These are phyloP conservation scores for Balaenoptera acutorostrata DNA, from an alignment of 2,113 vertebrate species.

Conservation along the genomic window DNA sequence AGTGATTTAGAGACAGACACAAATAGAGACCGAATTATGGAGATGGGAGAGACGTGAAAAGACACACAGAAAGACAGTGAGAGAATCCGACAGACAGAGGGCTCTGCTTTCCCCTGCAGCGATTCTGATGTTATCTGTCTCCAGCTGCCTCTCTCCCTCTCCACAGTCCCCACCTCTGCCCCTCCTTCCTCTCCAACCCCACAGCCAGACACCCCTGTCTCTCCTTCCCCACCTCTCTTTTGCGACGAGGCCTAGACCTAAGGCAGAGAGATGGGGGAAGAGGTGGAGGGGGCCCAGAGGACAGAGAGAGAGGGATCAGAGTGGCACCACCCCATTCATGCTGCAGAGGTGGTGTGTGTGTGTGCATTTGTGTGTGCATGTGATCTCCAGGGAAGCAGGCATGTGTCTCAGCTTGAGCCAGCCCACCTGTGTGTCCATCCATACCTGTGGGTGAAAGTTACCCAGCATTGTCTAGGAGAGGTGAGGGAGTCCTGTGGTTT, in stretches of 20 bases:
- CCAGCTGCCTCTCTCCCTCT: conserved; percentile 58
- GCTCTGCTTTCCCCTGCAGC: conserved; percentile 57
- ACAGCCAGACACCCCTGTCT: conserved; percentile 30
- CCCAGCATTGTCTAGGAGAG: background rate
- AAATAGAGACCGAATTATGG: conserved; percentile 38
- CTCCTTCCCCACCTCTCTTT: background rate
- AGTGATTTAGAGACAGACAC: conserved; percentile 47
- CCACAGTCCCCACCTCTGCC: conserved; percentile 44
- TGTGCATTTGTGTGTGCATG: too few species aligned
- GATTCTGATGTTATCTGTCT: conserved; percentile 70
- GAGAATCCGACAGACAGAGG: conserved; percentile 21
- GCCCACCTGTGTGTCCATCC: background rate
- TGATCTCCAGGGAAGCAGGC: background rate
- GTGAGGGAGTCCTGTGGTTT: background rate
- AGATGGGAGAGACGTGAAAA: conserved; percentile 6
- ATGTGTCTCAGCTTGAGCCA: background rate
- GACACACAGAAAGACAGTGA: background rate
- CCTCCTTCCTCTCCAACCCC: conserved; percentile 40
- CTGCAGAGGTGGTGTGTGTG: background rate
- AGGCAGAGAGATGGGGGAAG: background rate
- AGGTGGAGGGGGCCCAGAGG: background rate
- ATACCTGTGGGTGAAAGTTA: background rate
- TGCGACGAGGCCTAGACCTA: background rate
- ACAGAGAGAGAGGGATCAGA: background rate
- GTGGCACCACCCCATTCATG: background rate